Conservation (phyloP, 2,113 vertebrate species). For the Todiramphus chloris region DNA sequence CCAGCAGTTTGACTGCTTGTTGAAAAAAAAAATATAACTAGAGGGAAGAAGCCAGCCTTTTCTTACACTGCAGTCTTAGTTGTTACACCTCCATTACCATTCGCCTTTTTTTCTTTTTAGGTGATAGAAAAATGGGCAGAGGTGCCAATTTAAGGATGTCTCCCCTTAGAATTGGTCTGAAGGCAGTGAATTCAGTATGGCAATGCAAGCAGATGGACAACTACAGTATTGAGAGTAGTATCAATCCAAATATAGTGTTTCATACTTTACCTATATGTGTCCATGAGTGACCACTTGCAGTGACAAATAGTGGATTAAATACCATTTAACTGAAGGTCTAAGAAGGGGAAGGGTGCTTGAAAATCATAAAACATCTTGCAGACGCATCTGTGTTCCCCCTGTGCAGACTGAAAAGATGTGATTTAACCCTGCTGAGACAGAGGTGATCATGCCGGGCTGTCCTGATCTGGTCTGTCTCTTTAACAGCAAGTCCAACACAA, state of each 20-base stretch:
- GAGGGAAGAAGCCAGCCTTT: neutral
- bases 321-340: neutral
- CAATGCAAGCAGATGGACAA: neutral
- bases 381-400: neutral
- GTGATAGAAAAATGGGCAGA: neutral
- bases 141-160: neutral
- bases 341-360: neutral
- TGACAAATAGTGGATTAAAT: neutral
- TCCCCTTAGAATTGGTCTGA: neutral
- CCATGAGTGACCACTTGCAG: neutral
- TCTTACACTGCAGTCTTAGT: neutral
- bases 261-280: neutral
- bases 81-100: neutral
- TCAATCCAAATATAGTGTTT: neutral
- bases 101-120: neutral
- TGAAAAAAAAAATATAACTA: neutral
- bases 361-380: neutral
- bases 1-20: neutral
- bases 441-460: neutral
- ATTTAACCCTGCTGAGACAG: neutral
- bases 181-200: neutral
- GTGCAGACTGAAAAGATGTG: neutral
- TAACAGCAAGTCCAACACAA: neutral
- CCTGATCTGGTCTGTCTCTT: neutral
- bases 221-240: neutral